These are phyloP conservation scores for Alviniconcha marisindica DNA, from an alignment of 1,140 invertebrate species.

Conservation along the genomic window DNA sequence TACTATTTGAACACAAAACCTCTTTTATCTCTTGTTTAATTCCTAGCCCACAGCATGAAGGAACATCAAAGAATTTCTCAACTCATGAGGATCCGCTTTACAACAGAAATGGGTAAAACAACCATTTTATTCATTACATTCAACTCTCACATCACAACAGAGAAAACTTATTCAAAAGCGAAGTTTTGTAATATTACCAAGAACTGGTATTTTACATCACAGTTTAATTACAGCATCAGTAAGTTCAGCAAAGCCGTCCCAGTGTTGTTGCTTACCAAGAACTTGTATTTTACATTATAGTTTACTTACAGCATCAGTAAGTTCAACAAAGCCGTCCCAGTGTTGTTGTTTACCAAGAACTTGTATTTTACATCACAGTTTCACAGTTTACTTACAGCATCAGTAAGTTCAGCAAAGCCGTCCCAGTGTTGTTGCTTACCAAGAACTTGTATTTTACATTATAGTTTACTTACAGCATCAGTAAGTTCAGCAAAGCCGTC, in stretches of 20 bases:
- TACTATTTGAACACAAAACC: too few species aligned
- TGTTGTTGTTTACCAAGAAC: constrained; percentile 25
- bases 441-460: neutral
- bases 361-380: neutral
- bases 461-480: constrained; percentile 43
- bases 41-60: too few species aligned
- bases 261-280: constrained; percentile 35
- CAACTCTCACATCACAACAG: too few species aligned
- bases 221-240: constrained; percentile 44
- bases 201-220: neutral
- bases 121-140: too few species aligned
- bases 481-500: constrained; percentile 49
- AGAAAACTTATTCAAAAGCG: too few species aligned
- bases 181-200: too few species aligned
- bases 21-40: too few species aligned
- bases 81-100: too few species aligned
- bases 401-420: constrained; percentile 46
- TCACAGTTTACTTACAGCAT: constrained; percentile 44
- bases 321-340: constrained; percentile 46
- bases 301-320: constrained; percentile 45
- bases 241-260: constrained; percentile 50
- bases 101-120: too few species aligned
- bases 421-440: constrained; percentile 39
- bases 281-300: neutral
- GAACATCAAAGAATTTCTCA: too few species aligned